Conservation (phyloP, 30 jellyfish, hydroid and myxozoan species). For the Pseudorhiza aurosa region DNA sequence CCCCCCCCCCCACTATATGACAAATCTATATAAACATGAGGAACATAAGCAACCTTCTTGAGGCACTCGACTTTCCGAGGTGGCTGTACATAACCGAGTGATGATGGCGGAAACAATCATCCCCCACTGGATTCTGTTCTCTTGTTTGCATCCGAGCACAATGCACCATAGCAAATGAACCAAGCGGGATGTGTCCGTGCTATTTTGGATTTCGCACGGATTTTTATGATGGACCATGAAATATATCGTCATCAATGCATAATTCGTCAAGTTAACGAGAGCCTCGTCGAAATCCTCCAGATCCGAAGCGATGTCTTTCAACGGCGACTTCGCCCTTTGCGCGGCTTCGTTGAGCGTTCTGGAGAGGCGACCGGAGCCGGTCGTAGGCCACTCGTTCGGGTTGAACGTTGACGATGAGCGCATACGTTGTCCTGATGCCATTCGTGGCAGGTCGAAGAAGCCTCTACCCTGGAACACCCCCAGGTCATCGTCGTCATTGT, state of each 20-base stretch:
- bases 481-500: slow-evolving; percentile 48
- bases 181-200: slow-evolving; percentile 9
- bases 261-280: slow-evolving; percentile 53
- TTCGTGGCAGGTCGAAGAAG: slow-evolving; percentile 51
- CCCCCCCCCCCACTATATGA: background rate
- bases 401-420: slow-evolving; percentile 55
- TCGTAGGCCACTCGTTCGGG: slow-evolving; percentile 69
- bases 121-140: slow-evolving; percentile 36
- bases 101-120: slow-evolving; percentile 25
- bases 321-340: slow-evolving; percentile 81
- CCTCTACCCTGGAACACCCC: slow-evolving; percentile 48
- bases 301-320: slow-evolving; percentile 61
- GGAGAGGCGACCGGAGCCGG: slow-evolving; percentile 74
- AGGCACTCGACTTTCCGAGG: too few relatives aligned
- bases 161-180: slow-evolving; percentile 63
- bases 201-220: background rate
- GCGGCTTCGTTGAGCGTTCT: slow-evolving; percentile 80
- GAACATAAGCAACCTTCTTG: too few relatives aligned
- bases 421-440: slow-evolving; percentile 58
- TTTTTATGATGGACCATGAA: slow-evolving; percentile 3
- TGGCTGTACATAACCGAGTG: slow-evolving; percentile 17
- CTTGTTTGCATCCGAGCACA: slow-evolving; percentile 39
- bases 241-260: slow-evolving; percentile 71
- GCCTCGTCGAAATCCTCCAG: slow-evolving; percentile 72
- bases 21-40: too few relatives aligned